phyloP scores from a whole-genome alignment of 1,140 invertebrate genomes.

The silkworm (Bombyx mori) region DNA sequence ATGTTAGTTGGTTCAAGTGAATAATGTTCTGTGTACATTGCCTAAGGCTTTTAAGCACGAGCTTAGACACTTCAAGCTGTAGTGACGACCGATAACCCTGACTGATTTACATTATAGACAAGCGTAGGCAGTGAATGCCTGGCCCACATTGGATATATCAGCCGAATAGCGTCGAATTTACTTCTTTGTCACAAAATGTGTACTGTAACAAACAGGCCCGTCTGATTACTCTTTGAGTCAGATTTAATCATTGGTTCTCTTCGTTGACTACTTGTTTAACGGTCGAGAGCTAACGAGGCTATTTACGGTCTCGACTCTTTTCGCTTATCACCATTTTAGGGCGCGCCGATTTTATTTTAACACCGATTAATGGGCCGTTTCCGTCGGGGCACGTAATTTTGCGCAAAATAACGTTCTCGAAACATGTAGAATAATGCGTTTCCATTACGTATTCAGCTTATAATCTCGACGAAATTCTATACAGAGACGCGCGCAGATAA shows the following conservation, averaged over 20 bases:
- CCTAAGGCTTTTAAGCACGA: conserved; percentile 7
- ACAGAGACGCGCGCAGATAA: conserved; percentile 44
- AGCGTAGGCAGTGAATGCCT: conserved; percentile 7
- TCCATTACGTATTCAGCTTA: conserved; percentile 55
- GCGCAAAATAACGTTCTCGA: conserved; percentile 2
- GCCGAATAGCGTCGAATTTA: background rate
- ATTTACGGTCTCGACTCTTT: conserved; percentile 7
- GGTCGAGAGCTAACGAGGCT: conserved; percentile 6
- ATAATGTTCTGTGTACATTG: conserved; percentile 5
- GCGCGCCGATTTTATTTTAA: conserved; percentile 11
- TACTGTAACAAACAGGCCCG: background rate
- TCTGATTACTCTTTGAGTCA: background rate
- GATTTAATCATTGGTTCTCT: background rate
- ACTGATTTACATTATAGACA: conserved; percentile 11
- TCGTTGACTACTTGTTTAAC: conserved; percentile 2
- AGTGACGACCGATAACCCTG: conserved; percentile 9
- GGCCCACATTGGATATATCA: conserved; percentile 3
- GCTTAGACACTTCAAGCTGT: conserved; percentile 4
- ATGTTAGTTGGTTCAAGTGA: conserved; percentile 2
- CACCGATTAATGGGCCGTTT: conserved; percentile 14
- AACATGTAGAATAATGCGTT: conserved; percentile 34
- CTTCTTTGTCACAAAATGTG: background rate
- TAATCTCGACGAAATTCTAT: conserved; percentile 62
- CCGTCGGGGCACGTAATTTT: conserved; percentile 7
- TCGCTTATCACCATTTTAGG: conserved; percentile 8